A percentile compares a stretch with the other conserved stretches of the same genome.
Conservation (phyloP, 2,888 invertebrate species). For the Blastobasis adustella region DNA sequence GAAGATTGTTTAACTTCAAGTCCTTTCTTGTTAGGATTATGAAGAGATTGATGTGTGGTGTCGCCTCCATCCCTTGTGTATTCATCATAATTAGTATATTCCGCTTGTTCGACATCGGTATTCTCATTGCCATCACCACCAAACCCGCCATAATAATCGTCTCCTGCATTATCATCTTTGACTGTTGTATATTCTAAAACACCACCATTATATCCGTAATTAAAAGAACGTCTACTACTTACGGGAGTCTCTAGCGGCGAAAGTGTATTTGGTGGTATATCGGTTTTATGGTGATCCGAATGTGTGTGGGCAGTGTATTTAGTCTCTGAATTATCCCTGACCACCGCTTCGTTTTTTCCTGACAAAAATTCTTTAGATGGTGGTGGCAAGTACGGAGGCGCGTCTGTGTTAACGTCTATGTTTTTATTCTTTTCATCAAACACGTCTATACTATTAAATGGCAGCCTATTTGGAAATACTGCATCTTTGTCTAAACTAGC, state of each 20-base stretch:
- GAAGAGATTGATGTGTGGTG: constrained; percentile 47
- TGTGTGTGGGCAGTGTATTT: constrained; percentile 41
- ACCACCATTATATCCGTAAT: constrained; percentile 30
- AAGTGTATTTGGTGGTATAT: constrained; percentile 16
- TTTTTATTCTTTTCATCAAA: constrained; percentile 58
- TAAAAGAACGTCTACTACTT: constrained; percentile 52
- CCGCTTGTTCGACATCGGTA: constrained; percentile 60
- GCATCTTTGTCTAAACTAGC: constrained; percentile 79
- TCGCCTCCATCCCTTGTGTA: constrained; percentile 48
- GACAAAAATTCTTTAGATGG: constrained; percentile 1
- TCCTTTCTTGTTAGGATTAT: constrained; percentile 42
- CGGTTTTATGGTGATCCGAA: constrained; percentile 50
- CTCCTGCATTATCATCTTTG: constrained; percentile 45
- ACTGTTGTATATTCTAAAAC: constrained; percentile 43
- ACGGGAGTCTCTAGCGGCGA: constrained; percentile 31
- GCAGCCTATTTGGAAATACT: constrained; percentile 52
- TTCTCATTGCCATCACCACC: constrained; percentile 50
- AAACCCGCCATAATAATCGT: constrained; percentile 58
- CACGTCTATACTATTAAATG: constrained; percentile 62
- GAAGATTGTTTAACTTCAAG: constrained; percentile 61
- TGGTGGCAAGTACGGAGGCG: constrained; percentile 12
- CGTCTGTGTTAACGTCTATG: constrained; percentile 42
- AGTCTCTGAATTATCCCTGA: constrained; percentile 26
- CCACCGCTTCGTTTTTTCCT: constrained; percentile 9
- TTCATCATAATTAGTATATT: constrained; percentile 78